Evolutionary conservation across 2,113 vertebrate species (phyloP), one percentile per base, ranked within the genome.

Genomic region (Tetraodon nigroviridis): DNA sequence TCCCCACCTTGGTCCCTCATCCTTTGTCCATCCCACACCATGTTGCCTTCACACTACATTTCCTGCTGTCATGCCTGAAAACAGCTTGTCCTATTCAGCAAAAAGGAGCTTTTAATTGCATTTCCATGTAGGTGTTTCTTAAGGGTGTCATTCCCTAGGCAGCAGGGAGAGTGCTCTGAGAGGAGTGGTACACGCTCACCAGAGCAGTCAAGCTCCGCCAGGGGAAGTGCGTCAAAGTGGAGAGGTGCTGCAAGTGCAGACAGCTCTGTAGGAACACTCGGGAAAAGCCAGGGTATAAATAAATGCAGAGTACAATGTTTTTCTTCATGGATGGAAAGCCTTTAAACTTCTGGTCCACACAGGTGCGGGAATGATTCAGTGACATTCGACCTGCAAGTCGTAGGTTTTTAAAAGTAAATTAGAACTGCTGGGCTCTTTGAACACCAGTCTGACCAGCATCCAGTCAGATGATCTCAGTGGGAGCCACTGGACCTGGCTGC

Each of bases 51-150:
- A 55, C 64, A 67, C 63, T 76, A 64, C 77, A 79, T 86, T 73
- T 81, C 78, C 78, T 76, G 59, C 69, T 20, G 48, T 67, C 41
- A 67, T 84, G 78, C 70, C 73, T 51, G 67, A 78, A 83, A 84
- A 83, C 67, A 60, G 71, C 37, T 75, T 54, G 69, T 55, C 55
- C 79, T 76, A 72, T 84, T 83, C 82, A 80, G 75, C 80, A 79
- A 78, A 78, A 82, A 79, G 79, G 76, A 50, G 64, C 70, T 88
- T 89, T 89, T 91, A 91, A 90, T 91, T 90, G 89, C 87, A 78
- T 90, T 89, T 87, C 54, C 86, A 87, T 90, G 87, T 89, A 86
- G 78, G 82, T 82, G 80, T 87, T 87, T 88, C 83, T 69, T 66
- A 67, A 85, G 83, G 82, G 81, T 80, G 77, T 81, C 80, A 24